These are phyloP conservation scores for Hydrotaea cyrtoneurina DNA, from an alignment of 2,888 invertebrate genomes.

Conservation along the genomic window DNA sequence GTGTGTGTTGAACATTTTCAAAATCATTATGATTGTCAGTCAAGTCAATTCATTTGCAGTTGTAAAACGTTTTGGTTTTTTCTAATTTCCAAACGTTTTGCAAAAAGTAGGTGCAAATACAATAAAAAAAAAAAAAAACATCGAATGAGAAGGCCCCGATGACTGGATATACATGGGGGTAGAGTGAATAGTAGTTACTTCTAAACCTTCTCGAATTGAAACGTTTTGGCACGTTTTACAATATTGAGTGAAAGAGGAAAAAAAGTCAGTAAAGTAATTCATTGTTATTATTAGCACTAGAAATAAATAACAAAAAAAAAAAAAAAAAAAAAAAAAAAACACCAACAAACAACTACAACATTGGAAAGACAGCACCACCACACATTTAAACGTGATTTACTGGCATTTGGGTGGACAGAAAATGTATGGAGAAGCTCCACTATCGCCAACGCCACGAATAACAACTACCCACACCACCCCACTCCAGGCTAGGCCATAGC, in stretches of 20 bases:
- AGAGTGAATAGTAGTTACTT: too few relatives aligned
- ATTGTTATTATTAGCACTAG: conserved; percentile 1
- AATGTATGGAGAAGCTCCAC: not conserved
- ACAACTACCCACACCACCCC: not conserved
- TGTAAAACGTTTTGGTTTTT: not conserved
- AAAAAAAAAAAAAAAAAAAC: not conserved
- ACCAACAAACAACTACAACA: too few relatives aligned
- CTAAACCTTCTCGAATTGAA: too few relatives aligned
- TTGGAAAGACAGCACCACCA: not conserved
- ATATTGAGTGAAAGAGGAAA: too few relatives aligned
- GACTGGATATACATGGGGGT: too few relatives aligned
- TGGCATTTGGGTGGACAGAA: not conserved
- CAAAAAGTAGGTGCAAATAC: too few relatives aligned
- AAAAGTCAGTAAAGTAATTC: not conserved
- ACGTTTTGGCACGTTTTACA: too few relatives aligned
- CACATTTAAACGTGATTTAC: conserved; percentile 4
- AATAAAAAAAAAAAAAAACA: too few relatives aligned
- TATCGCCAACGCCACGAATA: not conserved
- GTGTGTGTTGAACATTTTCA: too few relatives aligned
- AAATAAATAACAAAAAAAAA: not conserved
- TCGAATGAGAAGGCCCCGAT: too few relatives aligned
- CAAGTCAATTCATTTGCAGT: not conserved
- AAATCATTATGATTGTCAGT: not conserved
- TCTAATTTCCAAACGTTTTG: too few relatives aligned
- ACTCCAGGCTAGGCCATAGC: too few relatives aligned